Base-by-base conservation (phyloP, 1,140 invertebrate genomes). In the Whitmania pigra region DNA sequence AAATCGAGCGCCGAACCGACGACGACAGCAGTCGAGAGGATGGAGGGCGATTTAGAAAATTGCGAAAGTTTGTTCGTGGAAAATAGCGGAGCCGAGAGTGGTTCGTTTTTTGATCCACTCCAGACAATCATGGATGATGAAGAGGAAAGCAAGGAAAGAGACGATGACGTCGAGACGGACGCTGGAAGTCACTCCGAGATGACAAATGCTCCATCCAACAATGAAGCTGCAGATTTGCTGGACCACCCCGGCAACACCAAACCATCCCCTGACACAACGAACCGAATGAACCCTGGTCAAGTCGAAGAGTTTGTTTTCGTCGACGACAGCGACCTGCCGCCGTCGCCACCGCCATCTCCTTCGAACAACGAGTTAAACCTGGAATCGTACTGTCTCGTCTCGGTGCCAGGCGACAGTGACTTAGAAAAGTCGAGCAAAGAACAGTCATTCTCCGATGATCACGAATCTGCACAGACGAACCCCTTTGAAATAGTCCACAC, bases 41-140 rank as follows among this genome's bases (percentile, higher is more conserved):
- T 25, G 6, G 57, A 13, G 22, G 18, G 57, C 2, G 22, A 63
- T 63, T 22, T 25, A n/a, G 57, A 63, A 25, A 31, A 63, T 63
- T 31, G 22, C 57, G 20, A 63, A 22, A 31, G 57, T 15, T 63
- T 63, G 57, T 31, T 63, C 22, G 57, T 22, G 11, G 57, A 63
- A 25, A 31, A 22, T 63, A 63, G 29, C 57, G 57, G 29, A 31
- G 13, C 43, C 5, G 43, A 49, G 43, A 49, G 43, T 49, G 43
- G 43, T 49, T 49, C 43, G 43, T 49, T 63, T 25, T 63, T 63
- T 31, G 57, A 63, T 63, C 57, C 57, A 63, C 29, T 63, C 22
- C 57, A 63, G 29, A 63, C 57, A 63, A 63, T 63, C 22, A 31
- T n/a, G 18, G 57, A 63, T 63, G 57, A 63, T 20, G 57, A 63